phyloP scores from a whole-genome alignment of 2,888 invertebrate genomes.

The Drosophila sordidula region DNA sequence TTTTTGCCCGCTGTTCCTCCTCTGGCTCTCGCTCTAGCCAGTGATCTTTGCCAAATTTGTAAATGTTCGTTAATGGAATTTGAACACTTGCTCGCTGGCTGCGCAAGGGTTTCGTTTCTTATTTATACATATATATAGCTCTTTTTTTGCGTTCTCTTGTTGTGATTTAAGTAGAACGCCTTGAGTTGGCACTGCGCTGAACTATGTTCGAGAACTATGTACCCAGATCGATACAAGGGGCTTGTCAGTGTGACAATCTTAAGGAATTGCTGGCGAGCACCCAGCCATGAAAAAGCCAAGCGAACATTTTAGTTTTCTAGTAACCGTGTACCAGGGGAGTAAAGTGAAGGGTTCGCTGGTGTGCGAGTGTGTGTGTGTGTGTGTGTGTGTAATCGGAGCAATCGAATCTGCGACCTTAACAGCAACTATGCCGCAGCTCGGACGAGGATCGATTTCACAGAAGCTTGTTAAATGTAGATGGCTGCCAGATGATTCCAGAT shows the following conservation, averaged over 20 bases:
- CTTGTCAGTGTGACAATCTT: conserved; percentile 67
- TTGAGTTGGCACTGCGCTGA: conserved; percentile 24
- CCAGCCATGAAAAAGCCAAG: conserved; percentile 41
- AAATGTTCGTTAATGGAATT: conserved; percentile 80
- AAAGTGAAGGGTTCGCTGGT: conserved; percentile 51
- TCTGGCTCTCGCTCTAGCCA: conserved; percentile 9
- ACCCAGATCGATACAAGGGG: conserved; percentile 40
- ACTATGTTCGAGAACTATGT: conserved; percentile 21
- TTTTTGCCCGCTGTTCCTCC: conserved; percentile 39
- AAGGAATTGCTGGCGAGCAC: conserved; percentile 54
- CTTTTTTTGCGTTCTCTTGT: conserved; percentile 20
- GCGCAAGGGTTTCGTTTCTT: conserved; percentile 32
- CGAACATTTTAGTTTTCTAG: conserved; percentile 53
- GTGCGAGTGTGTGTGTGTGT: conserved; percentile 3
- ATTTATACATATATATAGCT: not conserved
- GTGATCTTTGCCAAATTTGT: conserved; percentile 80
- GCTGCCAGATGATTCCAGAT: conserved; percentile 43
- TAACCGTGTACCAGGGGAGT: conserved; percentile 21
- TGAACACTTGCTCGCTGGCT: conserved; percentile 64
- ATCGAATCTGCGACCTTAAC: conserved; percentile 55
- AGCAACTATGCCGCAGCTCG: conserved; percentile 34
- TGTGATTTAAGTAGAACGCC: conserved; percentile 54
- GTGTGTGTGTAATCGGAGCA: conserved; percentile 52
- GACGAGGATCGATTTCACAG: conserved; percentile 60
- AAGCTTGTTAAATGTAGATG: conserved; percentile 52